Base-by-base conservation (phyloP, 2,888 invertebrate species). In the Julus scandinavius region DNA sequence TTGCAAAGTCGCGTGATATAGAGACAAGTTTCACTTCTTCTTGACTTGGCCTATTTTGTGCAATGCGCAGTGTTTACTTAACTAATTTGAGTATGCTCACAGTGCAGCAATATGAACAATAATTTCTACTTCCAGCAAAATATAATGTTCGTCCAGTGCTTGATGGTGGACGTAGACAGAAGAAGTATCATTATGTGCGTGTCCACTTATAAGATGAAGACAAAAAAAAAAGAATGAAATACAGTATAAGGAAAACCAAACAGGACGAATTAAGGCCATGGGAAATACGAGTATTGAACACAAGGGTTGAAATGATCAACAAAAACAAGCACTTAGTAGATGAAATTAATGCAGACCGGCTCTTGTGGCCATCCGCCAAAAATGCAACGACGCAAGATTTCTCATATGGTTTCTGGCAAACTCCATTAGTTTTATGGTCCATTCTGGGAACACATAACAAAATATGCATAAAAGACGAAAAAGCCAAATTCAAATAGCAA, bases 241-340 rank as follows among this genome's bases (percentile, higher is more conserved):
- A 72, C 54, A 15, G 54, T 17, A 72, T 2, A 20, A 11, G 38
- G 20, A 80, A 80, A 80, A 80, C 29, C 80, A 80, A 80, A 80
- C 38, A 9, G 80, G 38, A 29, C 1, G 54, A 54, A 54, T 54
- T 54, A 54, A 54, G 63, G 63, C n/a, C 63, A 63, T 54, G 54
- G 54, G 54, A 15, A 54, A 72, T 38, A 20, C 38, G 29, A 80
- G 80, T 80, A 38, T 80, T 38, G 80, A 20, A 80, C 20, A 38
- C 54, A 17, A 54, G 54, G 38, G 80, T 38, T 11, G 80, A 38
- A 38, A 80, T 80, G 80, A 80, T 80, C 80, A 80, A 80, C 80
- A 80, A 80, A 80, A 80, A 80, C 80, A 80, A 80, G 80, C 80
- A 80, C 80, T 80, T 20, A 80, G 80, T 13, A 80, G 80, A 80